Evolutionary conservation across 1,140 invertebrate species (phyloP).

Genomic region (Macrotrachela quadricornifera): DNA sequence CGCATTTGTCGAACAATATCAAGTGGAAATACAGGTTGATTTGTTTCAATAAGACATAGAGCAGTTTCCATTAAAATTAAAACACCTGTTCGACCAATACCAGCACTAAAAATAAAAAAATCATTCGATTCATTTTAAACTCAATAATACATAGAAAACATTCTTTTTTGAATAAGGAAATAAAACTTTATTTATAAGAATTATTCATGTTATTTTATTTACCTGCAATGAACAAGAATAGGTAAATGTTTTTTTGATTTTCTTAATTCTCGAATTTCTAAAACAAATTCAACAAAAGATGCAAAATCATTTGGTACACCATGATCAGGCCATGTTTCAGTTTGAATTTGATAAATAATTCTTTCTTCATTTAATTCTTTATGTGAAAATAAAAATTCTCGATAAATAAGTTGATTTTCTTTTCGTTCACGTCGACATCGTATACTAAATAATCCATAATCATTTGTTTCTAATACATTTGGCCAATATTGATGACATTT

Average conservation of each 20-base stretch:
- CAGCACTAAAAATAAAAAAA: slow-evolving; percentile 42
- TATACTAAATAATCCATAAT: no score
- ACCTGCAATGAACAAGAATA: slow-evolving; percentile 66
- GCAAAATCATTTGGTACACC: slow-evolving; percentile 75
- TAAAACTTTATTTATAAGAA: no score
- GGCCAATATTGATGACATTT: slow-evolving; percentile 93
- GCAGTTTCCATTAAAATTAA: slow-evolving; percentile 92
- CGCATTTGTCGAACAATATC: slow-evolving; percentile 80
- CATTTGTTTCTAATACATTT: slow-evolving; percentile 10
- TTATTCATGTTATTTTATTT: no score
- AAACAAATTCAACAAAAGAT: slow-evolving; percentile 71
- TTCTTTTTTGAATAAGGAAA: no score
- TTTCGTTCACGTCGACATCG: no score
- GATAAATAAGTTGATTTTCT: neutral
- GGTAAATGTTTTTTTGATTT: slow-evolving; percentile 44
- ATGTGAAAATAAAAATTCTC: neutral
- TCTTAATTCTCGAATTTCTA: slow-evolving; percentile 42
- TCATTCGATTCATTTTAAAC: neutral
- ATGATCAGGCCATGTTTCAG: slow-evolving; percentile 93
- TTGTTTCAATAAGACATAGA: slow-evolving; percentile 68
- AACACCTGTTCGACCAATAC: slow-evolving; percentile 86
- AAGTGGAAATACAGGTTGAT: slow-evolving; percentile 81
- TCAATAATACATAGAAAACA: no score
- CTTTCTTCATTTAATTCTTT: slow-evolving; percentile 41
- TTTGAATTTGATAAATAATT: slow-evolving; percentile 58